Evolutionary conservation across 2,797 vertebrate genomes (phyloP).

Genomic region (Pristis pectinata): DNA sequence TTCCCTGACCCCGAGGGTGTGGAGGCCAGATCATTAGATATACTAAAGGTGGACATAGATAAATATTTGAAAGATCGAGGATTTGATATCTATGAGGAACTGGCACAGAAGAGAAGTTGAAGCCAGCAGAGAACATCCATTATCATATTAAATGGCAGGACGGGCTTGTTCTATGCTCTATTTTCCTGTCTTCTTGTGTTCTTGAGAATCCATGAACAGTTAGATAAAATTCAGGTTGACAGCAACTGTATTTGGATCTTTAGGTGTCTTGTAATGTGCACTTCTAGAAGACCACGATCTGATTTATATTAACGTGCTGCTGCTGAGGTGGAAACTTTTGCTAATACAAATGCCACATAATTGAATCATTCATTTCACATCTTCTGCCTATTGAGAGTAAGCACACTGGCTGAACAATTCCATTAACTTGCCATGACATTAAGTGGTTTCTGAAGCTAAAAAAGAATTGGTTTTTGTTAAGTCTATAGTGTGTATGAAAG

Average conservation of each 20-base stretch:
- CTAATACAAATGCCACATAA: not conserved
- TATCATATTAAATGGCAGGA: too few species aligned
- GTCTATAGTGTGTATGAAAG: not conserved
- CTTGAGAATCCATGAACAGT: too few species aligned
- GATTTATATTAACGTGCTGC: not conserved
- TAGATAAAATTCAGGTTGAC: not conserved
- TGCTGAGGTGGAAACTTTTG: not conserved
- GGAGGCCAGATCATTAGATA: too few species aligned
- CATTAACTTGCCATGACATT: constrained; percentile 7
- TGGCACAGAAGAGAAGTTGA: too few species aligned
- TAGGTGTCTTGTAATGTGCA: not conserved
- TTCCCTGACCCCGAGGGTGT: too few species aligned
- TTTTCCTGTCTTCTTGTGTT: too few species aligned
- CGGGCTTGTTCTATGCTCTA: too few species aligned
- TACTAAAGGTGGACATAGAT: too few species aligned
- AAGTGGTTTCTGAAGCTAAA: not conserved
- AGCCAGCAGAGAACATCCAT: too few species aligned
- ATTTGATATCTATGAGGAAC: too few species aligned
- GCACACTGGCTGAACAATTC: constrained; percentile 3
- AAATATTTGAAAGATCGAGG: too few species aligned
- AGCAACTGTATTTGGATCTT: not conserved
- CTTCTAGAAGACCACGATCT: not conserved
- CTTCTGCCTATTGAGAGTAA: too few species aligned
- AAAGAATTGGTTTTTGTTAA: not conserved
- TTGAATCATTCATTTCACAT: constrained; percentile 31